A percentile compares a stretch with the other conserved stretches of the same genome.
phyloP scores from a whole-genome alignment of 2,113 vertebrate genomes.

The Malurus melanocephalus region DNA sequence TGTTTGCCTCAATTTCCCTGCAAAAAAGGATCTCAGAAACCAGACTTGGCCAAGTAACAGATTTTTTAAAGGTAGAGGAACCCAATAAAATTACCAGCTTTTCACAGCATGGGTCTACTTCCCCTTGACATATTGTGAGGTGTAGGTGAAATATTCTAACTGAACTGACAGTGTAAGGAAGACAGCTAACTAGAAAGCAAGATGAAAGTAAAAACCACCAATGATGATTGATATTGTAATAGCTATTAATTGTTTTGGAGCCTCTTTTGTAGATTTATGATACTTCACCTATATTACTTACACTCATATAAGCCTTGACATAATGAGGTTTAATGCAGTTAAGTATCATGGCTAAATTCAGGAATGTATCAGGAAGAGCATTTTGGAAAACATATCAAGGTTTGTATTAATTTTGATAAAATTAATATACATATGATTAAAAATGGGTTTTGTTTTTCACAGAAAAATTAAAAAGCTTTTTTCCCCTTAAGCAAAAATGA shows the following conservation, averaged over 20 bases:
- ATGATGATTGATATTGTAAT: constrained; percentile 72
- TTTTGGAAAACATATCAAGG: neutral
- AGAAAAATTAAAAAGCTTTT: neutral
- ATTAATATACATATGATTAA: neutral
- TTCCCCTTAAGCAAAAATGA: neutral
- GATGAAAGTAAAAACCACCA: constrained; percentile 74
- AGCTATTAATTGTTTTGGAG: constrained; percentile 60
- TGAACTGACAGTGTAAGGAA: constrained; percentile 83
- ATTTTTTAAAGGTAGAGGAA: constrained; percentile 85
- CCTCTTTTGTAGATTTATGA: constrained; percentile 67
- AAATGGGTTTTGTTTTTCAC: neutral
- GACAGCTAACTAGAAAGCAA: constrained; percentile 77
- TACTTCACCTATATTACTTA: constrained; percentile 54
- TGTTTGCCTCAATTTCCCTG: constrained; percentile 85
- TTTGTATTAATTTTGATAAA: neutral
- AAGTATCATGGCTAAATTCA: neutral
- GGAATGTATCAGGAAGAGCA: neutral
- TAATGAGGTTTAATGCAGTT: constrained; percentile 42
- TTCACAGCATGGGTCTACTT: constrained; percentile 87
- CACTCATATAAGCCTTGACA: constrained; percentile 6
- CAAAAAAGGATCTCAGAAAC: constrained; percentile 82
- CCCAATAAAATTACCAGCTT: constrained; percentile 86
- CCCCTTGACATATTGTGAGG: constrained; percentile 85
- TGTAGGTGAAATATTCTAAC: constrained; percentile 88
- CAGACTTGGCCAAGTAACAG: constrained; percentile 80